Conservation (phyloP, 2,797 vertebrate genomes). For the Ptychadena robeensis region DNA sequence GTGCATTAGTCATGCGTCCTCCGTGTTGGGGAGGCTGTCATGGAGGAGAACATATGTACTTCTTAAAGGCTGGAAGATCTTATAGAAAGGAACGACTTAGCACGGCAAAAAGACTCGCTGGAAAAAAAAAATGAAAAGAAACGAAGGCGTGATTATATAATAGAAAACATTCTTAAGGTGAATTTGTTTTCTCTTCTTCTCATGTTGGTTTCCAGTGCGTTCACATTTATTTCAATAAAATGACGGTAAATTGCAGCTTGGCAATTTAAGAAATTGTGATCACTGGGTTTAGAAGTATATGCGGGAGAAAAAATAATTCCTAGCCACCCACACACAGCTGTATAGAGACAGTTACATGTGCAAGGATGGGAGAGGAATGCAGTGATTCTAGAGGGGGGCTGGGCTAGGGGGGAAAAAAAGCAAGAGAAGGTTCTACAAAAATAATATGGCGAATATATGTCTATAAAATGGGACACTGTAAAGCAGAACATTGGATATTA, state of each 20-base stretch:
- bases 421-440: not conserved
- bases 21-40: not conserved
- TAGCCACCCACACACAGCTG: conserved; percentile 75
- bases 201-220: conserved; percentile 73
- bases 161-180: conserved; percentile 37
- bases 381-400: conserved; percentile 47
- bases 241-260: conserved; percentile 54
- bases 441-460: not conserved
- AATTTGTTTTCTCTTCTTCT: conserved; percentile 50
- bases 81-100: conserved; percentile 6
- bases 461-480: not conserved
- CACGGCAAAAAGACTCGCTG: not conserved
- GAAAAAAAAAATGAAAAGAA: not conserved
- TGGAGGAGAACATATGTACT: not conserved
- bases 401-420: not conserved
- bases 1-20: not conserved
- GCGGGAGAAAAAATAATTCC: conserved; percentile 77
- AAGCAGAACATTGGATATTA: too few species aligned
- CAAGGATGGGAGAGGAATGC: conserved; percentile 51
- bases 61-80: not conserved
- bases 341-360: conserved; percentile 64
- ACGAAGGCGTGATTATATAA: conserved; percentile 22
- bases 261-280: conserved; percentile 73
- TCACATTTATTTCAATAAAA: conserved; percentile 49
- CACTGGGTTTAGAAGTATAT: conserved; percentile 74